phyloP scores from a whole-genome alignment of 2,888 invertebrate species.

The Eupithecia abbreviata region DNA sequence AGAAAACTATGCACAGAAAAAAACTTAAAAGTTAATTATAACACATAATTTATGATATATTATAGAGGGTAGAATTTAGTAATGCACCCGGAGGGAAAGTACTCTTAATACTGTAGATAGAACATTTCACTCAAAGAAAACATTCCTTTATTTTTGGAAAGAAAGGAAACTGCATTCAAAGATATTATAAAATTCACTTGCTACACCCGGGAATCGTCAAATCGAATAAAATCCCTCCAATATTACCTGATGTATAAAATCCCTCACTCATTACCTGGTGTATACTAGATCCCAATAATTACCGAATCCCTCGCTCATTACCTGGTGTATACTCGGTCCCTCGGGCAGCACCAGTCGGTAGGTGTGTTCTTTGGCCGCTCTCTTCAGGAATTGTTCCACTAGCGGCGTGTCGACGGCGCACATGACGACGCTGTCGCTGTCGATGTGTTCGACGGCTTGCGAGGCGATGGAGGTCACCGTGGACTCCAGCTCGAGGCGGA shows the following conservation, averaged over 20 bases:
- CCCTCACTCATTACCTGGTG: not conserved
- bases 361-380: conserved; percentile 86
- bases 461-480: conserved; percentile 90
- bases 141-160: too few relatives aligned
- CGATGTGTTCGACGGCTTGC: conserved; percentile 95
- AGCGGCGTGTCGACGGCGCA: conserved; percentile 91
- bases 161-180: too few relatives aligned
- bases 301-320: not conserved
- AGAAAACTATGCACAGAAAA: too few relatives aligned
- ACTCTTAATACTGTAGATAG: too few relatives aligned
- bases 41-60: too few relatives aligned
- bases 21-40: too few relatives aligned
- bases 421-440: conserved; percentile 95
- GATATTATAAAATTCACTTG: too few relatives aligned
- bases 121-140: too few relatives aligned
- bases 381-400: conserved; percentile 92
- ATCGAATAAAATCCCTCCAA: too few relatives aligned
- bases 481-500: conserved; percentile 67
- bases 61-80: too few relatives aligned
- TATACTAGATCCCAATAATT: not conserved
- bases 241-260: not conserved
- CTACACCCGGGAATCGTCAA: too few relatives aligned
- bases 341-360: conserved; percentile 95
- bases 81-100: too few relatives aligned
- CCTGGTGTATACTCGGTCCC: conserved; percentile 78